A percentile compares a stretch with the other conserved stretches of the same genome.
Conservation (phyloP, 2,113 vertebrate species). For the Paedocypris sp. region DNA sequence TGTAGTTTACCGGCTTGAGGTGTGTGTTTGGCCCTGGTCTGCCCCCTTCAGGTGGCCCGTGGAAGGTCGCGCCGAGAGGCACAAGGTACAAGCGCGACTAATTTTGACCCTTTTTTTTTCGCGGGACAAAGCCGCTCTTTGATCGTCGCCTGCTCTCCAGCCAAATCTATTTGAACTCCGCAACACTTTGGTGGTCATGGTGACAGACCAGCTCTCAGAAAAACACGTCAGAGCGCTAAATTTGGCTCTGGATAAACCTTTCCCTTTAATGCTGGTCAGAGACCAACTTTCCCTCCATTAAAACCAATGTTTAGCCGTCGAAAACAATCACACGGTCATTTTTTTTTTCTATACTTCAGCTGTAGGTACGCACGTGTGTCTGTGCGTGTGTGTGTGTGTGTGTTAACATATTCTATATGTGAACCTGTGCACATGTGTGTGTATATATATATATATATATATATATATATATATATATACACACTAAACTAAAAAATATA, state of each 20-base stretch:
- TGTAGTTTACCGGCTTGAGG: no score
- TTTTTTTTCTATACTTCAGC: neutral
- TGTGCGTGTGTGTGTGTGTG: no score
- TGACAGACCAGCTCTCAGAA: conserved; percentile 21
- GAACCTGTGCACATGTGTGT: no score
- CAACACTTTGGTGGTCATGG: conserved; percentile 23
- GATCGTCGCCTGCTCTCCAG: conserved; percentile 15
- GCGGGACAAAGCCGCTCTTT: conserved; percentile 21
- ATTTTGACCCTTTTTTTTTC: neutral
- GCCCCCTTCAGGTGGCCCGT: neutral
- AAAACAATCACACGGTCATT: conserved; percentile 1
- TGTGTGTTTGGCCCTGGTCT: no score
- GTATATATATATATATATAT: no score
- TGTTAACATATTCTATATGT: no score
- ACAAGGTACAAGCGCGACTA: neutral
- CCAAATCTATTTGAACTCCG: conserved; percentile 17
- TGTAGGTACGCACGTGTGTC: no score
- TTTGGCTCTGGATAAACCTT: conserved; percentile 13
- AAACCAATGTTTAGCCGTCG: conserved; percentile 5
- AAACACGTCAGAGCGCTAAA: conserved; percentile 11
- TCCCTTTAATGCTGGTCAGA: conserved; percentile 7
- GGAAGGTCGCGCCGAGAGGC: no score
- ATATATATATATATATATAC: no score
- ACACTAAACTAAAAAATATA: no score
- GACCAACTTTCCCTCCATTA: conserved; percentile 4